These are phyloP conservation scores for Nomada ruficornis DNA, from an alignment of 2,888 invertebrate species.

Conservation along the genomic window DNA sequence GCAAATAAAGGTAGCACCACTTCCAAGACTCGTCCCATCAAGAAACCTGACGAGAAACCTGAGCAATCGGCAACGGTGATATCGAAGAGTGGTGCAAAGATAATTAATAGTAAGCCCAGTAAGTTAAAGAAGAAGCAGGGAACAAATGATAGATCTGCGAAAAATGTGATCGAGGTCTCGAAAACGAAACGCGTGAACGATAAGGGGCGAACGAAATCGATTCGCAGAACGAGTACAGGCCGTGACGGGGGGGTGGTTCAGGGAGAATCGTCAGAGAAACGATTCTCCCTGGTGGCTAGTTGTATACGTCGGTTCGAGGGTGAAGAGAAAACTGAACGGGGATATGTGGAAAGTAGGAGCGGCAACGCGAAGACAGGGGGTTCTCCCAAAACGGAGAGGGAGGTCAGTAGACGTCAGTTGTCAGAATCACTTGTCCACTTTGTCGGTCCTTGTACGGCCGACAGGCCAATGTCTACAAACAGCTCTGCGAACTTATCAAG, in stretches of 20 bases:
- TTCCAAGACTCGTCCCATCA: not conserved
- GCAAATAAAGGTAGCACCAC: not conserved
- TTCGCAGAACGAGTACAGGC: constrained; percentile 55
- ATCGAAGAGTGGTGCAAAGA: not conserved
- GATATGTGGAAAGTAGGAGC: constrained; percentile 63
- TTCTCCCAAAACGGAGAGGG: constrained; percentile 82
- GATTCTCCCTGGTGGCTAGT: constrained; percentile 82
- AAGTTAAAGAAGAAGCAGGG: constrained; percentile 14
- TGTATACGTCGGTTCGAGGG: constrained; percentile 82
- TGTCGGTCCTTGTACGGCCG: constrained; percentile 50
- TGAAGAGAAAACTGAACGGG: constrained; percentile 67
- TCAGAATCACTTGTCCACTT: constrained; percentile 63
- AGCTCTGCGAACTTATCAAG: constrained; percentile 69
- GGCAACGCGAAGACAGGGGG: constrained; percentile 69
- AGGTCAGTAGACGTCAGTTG: constrained; percentile 82
- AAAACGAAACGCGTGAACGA: constrained; percentile 29
- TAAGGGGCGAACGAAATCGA: constrained; percentile 38
- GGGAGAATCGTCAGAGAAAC: constrained; percentile 70
- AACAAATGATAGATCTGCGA: not conserved
- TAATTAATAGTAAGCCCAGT: not conserved
- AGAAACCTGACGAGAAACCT: not conserved
- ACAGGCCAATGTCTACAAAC: constrained; percentile 82
- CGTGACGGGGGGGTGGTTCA: constrained; percentile 59
- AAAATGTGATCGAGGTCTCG: not conserved
- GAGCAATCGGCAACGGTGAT: not conserved